Evolutionary conservation across 1,140 invertebrate genomes (phyloP).

Genomic region (Listronotus oregonensis): DNA sequence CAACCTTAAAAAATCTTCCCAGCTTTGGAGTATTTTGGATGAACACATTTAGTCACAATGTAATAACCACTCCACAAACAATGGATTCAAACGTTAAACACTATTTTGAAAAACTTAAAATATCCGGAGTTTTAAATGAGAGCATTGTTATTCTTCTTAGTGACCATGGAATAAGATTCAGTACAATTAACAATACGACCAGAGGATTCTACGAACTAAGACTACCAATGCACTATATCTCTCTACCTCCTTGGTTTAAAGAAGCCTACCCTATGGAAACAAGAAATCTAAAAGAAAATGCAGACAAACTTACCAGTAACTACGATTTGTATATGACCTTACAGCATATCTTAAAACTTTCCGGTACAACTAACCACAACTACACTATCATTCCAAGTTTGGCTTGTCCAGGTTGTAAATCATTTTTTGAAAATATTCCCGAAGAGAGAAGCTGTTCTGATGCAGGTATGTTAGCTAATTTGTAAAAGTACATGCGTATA

Average conservation of each 20-base stretch:
- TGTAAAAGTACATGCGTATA: too few relatives aligned
- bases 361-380: slow-evolving; percentile 57
- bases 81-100: slow-evolving; percentile 62
- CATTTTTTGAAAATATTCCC: slow-evolving; percentile 69
- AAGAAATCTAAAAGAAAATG: slow-evolving; percentile 68
- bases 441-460: slow-evolving; percentile 71
- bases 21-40: slow-evolving; percentile 77
- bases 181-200: slow-evolving; percentile 70
- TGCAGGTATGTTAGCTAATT: slow-evolving; percentile 67
- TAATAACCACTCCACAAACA: slow-evolving; percentile 62
- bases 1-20: slow-evolving; percentile 61
- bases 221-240: slow-evolving; percentile 77
- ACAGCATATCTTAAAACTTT: slow-evolving; percentile 56
- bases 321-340: slow-evolving; percentile 76
- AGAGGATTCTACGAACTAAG: slow-evolving; percentile 85
- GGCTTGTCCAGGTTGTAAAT: slow-evolving; percentile 68
- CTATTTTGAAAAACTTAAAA: slow-evolving; percentile 58
- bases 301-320: slow-evolving; percentile 68
- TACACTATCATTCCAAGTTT: slow-evolving; percentile 53
- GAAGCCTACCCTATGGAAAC: slow-evolving; percentile 62
- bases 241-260: slow-evolving; percentile 71
- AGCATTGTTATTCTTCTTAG: slow-evolving; percentile 74
- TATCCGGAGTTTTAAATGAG: slow-evolving; percentile 60
- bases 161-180: slow-evolving; percentile 86
- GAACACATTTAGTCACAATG: slow-evolving; percentile 70